Base-by-base conservation (phyloP, 1,140 invertebrate species). In the Hermatobates lingyangjiaoensis region DNA sequence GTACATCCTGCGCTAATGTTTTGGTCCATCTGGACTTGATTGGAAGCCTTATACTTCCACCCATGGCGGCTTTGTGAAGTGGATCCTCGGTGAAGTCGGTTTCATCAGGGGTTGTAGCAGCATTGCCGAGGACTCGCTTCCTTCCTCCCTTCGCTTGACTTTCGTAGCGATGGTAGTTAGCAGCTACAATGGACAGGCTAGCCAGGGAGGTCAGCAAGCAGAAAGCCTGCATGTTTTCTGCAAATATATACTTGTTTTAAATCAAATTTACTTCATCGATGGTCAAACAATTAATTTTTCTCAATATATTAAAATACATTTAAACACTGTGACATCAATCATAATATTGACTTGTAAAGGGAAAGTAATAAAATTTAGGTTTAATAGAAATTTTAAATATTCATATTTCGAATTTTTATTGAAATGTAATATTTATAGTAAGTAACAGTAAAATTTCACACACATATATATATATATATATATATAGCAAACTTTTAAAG, bases 161-260 rank as follows among this genome's bases (percentile, higher is more conserved):
- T 27, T 56, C 50, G 39, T 58, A 58, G 27, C 57, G 42, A 3
- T 58, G 55, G 45, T 53, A 58, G 10, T 20, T 39, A 2, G 45
- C 40, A 12, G 47, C 30, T 3, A 54, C 27, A 12, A 51, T 20
- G 3, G 55, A 51, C n/a, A 55, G 15, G 4, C 28, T 47, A n/a
- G 45, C 15, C n/a, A 56, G 20, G n/a, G 54, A 56, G 4, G 46
- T 51, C 3, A 55, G 14, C 15, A 56, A 15, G 30, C 57, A 48
- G 1, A 49, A 10, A 12, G 18, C 48, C 51, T 56, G 53, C 7
- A 55, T 27, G 1, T 20, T 45, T n/a, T 56, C 57, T 58, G 57
- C 15, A 58, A 55, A 42, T 18, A 30, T 18, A 18, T 2, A 34
- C 38, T 7, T 24, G 26, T 5, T 7, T 7, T 46, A 24, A 10